Percentiles rank a stretch among this genome's conserved stretches.
phyloP scores from a whole-genome alignment of 2,888 invertebrate species.

The Timandra comae region DNA sequence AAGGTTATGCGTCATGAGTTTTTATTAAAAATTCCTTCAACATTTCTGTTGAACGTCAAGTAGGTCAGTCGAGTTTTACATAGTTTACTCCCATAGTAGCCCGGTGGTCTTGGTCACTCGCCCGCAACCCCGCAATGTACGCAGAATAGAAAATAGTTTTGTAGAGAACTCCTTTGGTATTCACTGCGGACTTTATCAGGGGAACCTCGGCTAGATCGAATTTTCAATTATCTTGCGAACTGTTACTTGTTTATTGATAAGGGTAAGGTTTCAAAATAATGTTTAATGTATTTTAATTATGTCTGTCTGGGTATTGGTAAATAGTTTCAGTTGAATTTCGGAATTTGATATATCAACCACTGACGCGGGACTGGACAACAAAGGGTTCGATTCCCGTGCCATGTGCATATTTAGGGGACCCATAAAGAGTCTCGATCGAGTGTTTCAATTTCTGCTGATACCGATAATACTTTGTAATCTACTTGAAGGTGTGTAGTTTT shows the following conservation, averaged over 20 bases:
- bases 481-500: too few relatives aligned
- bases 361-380: too few relatives aligned
- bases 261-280: too few relatives aligned
- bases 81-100: conserved; percentile 28
- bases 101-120: conserved; percentile 27
- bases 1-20: conserved; percentile 24
- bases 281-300: too few relatives aligned
- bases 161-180: conserved; percentile 42
- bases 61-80: conserved; percentile 35
- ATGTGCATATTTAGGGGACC: too few relatives aligned
- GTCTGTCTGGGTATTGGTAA: too few relatives aligned
- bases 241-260: conserved; percentile 32
- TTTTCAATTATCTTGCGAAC: conserved; percentile 39
- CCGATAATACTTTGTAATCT: too few relatives aligned
- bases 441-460: too few relatives aligned
- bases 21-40: conserved; percentile 38
- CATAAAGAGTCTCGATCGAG: too few relatives aligned
- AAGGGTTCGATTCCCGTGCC: too few relatives aligned
- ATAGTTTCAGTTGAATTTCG: too few relatives aligned
- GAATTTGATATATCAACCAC: too few relatives aligned
- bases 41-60: conserved; percentile 28
- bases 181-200: conserved; percentile 30
- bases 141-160: conserved; percentile 46
- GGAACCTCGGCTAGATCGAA: conserved; percentile 31
- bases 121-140: conserved; percentile 27